Conservation (phyloP, 1,140 invertebrate species). For the Cherax quadricarinatus region DNA sequence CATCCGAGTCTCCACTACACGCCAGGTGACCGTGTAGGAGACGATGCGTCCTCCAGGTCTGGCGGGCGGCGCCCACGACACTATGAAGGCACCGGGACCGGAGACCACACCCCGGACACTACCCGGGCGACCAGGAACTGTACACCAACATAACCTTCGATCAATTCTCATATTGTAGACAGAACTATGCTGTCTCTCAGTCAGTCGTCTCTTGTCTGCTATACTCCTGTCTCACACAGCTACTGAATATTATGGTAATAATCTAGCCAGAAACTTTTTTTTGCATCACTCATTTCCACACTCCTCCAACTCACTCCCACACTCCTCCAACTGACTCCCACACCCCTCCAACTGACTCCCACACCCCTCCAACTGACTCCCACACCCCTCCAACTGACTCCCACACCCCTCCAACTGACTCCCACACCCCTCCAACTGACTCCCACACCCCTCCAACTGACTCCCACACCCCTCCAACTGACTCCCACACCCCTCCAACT, state of each 20-base stretch:
- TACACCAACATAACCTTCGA: not conserved
- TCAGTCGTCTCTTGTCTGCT: no score
- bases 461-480: not conserved
- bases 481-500: not conserved
- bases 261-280: not conserved
- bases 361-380: not conserved
- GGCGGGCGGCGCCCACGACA: constrained; percentile 78
- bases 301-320: not conserved
- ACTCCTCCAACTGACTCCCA: not conserved
- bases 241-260: no score
- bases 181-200: not conserved
- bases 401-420: not conserved
- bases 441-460: not conserved
- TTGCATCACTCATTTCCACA: not conserved
- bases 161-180: not conserved
- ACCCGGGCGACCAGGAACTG: constrained; percentile 78
- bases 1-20: constrained; percentile 79
- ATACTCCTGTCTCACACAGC: no score
- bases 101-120: constrained; percentile 77
- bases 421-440: not conserved
- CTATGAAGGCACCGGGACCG: constrained; percentile 76
- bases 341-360: not conserved
- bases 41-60: constrained; percentile 78
- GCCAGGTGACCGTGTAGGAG: constrained; percentile 82
- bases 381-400: not conserved